Percentiles rank a stretch among this genome's conserved stretches.
phyloP scores from a whole-genome alignment of 1,140 invertebrate genomes.

The Calliphora vicina region DNA sequence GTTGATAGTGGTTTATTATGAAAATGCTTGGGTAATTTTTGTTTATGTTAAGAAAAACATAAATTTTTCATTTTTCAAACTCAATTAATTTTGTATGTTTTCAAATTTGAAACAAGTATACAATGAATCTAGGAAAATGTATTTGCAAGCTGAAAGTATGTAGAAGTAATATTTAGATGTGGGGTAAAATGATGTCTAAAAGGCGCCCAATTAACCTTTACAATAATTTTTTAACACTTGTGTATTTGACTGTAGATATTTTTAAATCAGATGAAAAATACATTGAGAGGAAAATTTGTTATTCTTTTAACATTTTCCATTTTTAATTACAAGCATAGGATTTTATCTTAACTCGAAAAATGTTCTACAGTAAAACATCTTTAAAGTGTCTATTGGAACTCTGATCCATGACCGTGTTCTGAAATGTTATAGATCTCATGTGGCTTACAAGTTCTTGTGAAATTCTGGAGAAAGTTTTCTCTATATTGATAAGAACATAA shows the following conservation, averaged over 20 bases:
- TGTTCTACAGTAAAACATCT: no score
- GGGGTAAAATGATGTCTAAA: not conserved
- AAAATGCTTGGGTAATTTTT: not conserved
- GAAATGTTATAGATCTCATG: no score
- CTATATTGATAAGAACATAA: no score
- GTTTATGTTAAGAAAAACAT: slow-evolving; percentile 47
- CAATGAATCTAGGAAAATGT: not conserved
- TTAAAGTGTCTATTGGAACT: no score
- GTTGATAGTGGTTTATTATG: not conserved
- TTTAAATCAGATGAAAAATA: not conserved
- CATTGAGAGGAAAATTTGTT: not conserved
- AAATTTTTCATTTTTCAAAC: slow-evolving; percentile 63
- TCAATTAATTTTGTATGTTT: slow-evolving; percentile 45
- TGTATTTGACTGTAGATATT: not conserved
- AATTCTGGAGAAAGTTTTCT: no score
- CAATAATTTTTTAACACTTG: not conserved
- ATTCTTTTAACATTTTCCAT: no score
- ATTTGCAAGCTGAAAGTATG: not conserved
- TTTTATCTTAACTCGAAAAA: no score
- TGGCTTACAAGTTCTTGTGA: no score
- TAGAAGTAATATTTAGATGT: not conserved
- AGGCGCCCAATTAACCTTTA: slow-evolving; percentile 8
- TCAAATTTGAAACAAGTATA: not conserved
- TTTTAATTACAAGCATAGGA: no score
- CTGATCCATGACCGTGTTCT: no score